Conservation (phyloP, 2,888 invertebrate genomes). For the Herminia tarsipennalis region DNA sequence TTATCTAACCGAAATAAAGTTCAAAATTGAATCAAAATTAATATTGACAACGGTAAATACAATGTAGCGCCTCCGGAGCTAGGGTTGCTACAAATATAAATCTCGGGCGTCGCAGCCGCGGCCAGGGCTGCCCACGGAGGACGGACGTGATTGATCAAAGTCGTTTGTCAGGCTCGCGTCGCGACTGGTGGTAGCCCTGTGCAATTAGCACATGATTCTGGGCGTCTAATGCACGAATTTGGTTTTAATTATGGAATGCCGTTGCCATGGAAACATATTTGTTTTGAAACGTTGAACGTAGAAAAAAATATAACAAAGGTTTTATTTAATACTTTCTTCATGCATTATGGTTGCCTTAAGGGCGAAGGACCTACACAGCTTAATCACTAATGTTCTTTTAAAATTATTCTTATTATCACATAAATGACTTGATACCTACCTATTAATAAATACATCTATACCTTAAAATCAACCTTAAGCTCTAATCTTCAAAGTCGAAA, state of each 20-base stretch:
- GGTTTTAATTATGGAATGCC: slow-evolving; percentile 70
- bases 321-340: background rate
- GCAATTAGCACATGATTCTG: slow-evolving; percentile 82
- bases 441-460: background rate
- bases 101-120: slow-evolving; percentile 62
- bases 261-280: slow-evolving; percentile 44
- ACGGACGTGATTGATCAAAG: slow-evolving; percentile 82
- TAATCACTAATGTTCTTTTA: slow-evolving; percentile 1
- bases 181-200: slow-evolving; percentile 74
- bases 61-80: slow-evolving; percentile 60
- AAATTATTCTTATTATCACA: slow-evolving; percentile 5
- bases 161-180: slow-evolving; percentile 83
- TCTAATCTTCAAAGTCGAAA: background rate
- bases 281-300: too few relatives aligned
- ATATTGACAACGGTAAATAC: slow-evolving; percentile 54
- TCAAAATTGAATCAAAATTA: slow-evolving; percentile 49
- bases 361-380: background rate
- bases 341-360: background rate
- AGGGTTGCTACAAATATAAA: slow-evolving; percentile 71
- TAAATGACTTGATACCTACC: slow-evolving; percentile 1
- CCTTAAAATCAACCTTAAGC: background rate
- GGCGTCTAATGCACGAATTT: slow-evolving; percentile 78
- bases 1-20: slow-evolving; percentile 37
- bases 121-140: slow-evolving; percentile 74
- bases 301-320: background rate